Percentiles rank a stretch among this genome's conserved stretches.
These are phyloP conservation scores for Vombatus ursinus DNA, from an alignment of 2,113 vertebrate genomes.

Conservation along the genomic window DNA sequence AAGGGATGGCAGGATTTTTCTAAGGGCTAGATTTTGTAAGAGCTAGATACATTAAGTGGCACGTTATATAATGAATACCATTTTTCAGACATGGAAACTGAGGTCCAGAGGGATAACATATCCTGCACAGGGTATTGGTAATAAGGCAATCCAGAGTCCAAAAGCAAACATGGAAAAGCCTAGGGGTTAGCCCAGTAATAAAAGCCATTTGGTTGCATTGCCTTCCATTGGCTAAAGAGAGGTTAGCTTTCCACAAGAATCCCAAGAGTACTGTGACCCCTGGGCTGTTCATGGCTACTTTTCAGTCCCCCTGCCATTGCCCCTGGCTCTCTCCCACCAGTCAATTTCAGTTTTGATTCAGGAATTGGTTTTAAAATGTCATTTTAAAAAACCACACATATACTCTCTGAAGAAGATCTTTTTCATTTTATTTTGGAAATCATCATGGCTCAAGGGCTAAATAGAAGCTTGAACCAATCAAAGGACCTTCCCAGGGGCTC, in stretches of 20 bases:
- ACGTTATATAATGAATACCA: neutral
- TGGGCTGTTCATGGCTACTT: neutral
- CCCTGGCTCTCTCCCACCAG: neutral
- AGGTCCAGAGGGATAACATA: neutral
- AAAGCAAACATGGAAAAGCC: neutral
- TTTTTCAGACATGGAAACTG: conserved; percentile 31
- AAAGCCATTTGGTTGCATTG: neutral
- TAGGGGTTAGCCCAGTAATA: neutral
- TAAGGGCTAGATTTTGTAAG: neutral
- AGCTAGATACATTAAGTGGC: neutral
- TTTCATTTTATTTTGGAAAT: conserved; percentile 55
- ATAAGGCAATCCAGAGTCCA: neutral
- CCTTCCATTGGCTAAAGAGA: neutral
- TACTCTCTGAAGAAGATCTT: neutral
- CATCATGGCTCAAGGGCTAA: conserved; percentile 45
- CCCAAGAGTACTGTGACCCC: too few relatives aligned
- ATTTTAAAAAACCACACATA: conserved; percentile 28
- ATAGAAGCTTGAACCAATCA: conserved; percentile 53
- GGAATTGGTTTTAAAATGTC: conserved; percentile 36
- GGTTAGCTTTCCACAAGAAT: neutral
- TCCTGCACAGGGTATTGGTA: neutral
- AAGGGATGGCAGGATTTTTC: neutral
- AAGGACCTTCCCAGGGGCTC: conserved; percentile 26
- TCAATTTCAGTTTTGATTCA: neutral
- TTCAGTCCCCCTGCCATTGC: neutral